A percentile compares a stretch with the other conserved stretches of the same genome.
Conservation (phyloP, 1,140 invertebrate genomes). For the Drosophila athabasca region DNA sequence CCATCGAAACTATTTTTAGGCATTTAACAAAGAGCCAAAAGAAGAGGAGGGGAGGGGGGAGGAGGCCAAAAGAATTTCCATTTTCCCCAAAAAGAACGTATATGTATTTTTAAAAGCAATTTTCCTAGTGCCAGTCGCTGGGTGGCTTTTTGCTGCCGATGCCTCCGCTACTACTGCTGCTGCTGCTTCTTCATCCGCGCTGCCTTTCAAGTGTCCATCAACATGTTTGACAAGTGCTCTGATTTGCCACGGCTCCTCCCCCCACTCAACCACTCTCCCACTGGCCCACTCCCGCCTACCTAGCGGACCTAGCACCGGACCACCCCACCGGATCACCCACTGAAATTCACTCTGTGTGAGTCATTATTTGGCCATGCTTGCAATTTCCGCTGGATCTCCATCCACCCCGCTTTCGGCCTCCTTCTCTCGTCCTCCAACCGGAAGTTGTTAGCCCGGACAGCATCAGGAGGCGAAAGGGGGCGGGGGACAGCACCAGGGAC, state of each 20-base stretch:
- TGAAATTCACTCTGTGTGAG: slow-evolving; percentile 58
- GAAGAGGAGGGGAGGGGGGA: background rate
- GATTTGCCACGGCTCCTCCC: slow-evolving; percentile 46
- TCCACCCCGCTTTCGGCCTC: background rate
- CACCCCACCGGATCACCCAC: slow-evolving; percentile 1
- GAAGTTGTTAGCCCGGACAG: slow-evolving; percentile 43
- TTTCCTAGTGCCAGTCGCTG: slow-evolving; percentile 42
- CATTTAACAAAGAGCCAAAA: slow-evolving; percentile 24
- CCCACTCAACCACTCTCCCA: background rate
- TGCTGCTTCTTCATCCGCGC: slow-evolving; percentile 5
- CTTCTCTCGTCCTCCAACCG: slow-evolving; percentile 6
- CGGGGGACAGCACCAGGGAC: too few species aligned
- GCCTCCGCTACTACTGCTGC: slow-evolving; percentile 5
- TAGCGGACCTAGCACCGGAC: background rate
- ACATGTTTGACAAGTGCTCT: slow-evolving; percentile 78
- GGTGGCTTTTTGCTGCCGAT: slow-evolving; percentile 12
- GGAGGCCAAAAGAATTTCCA: slow-evolving; percentile 32
- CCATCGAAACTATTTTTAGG: slow-evolving; percentile 52
- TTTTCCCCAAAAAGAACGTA: slow-evolving; percentile 21
- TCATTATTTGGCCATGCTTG: slow-evolving; percentile 80
- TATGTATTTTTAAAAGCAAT: slow-evolving; percentile 69
- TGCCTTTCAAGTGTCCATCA: slow-evolving; percentile 80
- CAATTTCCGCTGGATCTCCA: slow-evolving; percentile 58
- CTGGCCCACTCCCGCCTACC: background rate
- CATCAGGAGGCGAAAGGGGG: too few species aligned